Evolutionary conservation across 2,888 invertebrate genomes (phyloP).

Genomic region (Lissonota sp.): DNA sequence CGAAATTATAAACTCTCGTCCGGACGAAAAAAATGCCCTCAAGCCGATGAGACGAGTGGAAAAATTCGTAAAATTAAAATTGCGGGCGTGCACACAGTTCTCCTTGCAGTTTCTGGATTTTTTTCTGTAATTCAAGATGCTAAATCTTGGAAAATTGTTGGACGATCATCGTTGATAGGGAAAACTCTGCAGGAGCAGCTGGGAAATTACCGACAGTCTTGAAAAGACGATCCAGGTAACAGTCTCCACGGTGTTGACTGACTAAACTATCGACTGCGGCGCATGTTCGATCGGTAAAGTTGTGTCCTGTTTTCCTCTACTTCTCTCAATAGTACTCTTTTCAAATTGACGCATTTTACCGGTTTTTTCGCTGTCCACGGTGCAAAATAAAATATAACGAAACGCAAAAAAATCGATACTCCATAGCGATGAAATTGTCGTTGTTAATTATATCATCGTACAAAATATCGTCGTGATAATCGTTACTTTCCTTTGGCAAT

Average conservation of each 20-base stretch:
- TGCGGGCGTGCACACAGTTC: too few relatives aligned
- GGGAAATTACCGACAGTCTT: constrained; percentile 56
- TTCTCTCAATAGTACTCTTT: not conserved
- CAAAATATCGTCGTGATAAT: constrained; percentile 23
- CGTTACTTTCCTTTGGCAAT: constrained; percentile 7
- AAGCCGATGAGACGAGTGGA: not conserved
- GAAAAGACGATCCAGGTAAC: constrained; percentile 58
- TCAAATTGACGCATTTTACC: not conserved
- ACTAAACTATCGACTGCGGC: constrained; percentile 70
- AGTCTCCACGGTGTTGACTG: constrained; percentile 77
- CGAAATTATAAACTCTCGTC: constrained; percentile 2
- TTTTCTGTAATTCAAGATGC: not conserved
- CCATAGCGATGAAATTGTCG: not conserved
- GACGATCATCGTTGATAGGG: constrained; percentile 2
- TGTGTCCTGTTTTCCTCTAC: constrained; percentile 54
- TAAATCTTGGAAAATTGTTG: not conserved
- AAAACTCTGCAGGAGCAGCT: constrained; percentile 9
- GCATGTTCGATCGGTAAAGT: constrained; percentile 69
- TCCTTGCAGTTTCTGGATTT: not conserved
- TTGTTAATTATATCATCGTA: constrained; percentile 7
- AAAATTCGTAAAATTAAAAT: not conserved
- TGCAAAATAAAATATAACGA: not conserved
- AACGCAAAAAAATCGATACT: constrained; percentile 1
- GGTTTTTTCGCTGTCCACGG: not conserved
- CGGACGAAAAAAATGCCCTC: not conserved